phyloP scores from a whole-genome alignment of 2,888 invertebrate species.

The Plebejus anna region DNA sequence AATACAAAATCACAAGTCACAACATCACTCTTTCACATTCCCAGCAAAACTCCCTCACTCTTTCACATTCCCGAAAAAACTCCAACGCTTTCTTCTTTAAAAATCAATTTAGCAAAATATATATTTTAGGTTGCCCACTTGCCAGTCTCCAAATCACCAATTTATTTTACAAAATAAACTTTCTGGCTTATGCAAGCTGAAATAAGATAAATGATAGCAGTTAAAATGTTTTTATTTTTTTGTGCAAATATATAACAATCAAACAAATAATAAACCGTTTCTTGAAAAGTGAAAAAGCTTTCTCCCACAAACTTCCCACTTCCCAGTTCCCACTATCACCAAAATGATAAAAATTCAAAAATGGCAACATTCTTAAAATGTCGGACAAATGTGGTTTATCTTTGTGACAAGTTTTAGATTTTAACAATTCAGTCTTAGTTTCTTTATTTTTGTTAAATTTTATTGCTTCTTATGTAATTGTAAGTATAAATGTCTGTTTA shows the following conservation, averaged over 20 bases:
- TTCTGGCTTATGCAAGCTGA: too few relatives aligned
- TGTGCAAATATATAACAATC: too few relatives aligned
- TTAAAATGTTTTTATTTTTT: too few relatives aligned
- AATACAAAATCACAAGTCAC: too few relatives aligned
- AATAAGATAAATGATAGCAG: too few relatives aligned
- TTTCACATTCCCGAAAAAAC: too few relatives aligned
- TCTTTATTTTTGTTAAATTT: slow-evolving; percentile 47
- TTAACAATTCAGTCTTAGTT: slow-evolving; percentile 49
- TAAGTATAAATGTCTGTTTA: slow-evolving; percentile 51
- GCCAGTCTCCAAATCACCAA: background rate
- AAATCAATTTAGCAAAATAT: background rate
- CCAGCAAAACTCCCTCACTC: too few relatives aligned
- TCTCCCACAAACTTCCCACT: background rate
- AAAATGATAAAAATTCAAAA: slow-evolving; percentile 39
- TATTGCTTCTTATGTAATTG: slow-evolving; percentile 60
- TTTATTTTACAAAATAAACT: too few relatives aligned
- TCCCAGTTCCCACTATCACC: background rate
- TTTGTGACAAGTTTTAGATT: slow-evolving; percentile 62
- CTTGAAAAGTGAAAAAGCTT: background rate
- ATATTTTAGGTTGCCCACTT: background rate
- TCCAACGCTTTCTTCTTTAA: too few relatives aligned
- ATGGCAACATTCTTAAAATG: slow-evolving; percentile 68
- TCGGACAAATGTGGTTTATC: slow-evolving; percentile 67
- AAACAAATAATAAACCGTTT: background rate
- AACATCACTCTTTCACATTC: too few relatives aligned